Evolutionary conservation across 2,888 invertebrate species (phyloP).

Genomic region (Eupeodes latifasciatus): DNA sequence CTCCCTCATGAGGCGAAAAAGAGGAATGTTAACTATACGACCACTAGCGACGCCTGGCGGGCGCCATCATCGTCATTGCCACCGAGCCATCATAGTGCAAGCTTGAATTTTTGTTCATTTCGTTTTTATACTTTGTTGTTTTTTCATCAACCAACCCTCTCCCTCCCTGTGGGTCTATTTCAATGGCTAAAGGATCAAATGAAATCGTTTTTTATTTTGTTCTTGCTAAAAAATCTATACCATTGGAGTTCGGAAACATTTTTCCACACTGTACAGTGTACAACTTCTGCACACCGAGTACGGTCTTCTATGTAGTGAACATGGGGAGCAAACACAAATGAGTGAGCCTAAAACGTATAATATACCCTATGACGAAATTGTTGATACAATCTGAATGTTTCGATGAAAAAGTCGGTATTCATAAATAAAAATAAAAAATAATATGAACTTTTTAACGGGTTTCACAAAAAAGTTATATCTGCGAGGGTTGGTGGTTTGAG

Average conservation of each 20-base stretch:
- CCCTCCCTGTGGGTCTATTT: constrained; percentile 35
- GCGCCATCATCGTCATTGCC: background rate
- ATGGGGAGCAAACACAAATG: background rate
- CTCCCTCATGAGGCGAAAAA: background rate
- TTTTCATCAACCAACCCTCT: constrained; percentile 28
- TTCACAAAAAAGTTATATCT: background rate
- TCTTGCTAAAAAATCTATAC: constrained; percentile 1
- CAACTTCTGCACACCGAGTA: background rate
- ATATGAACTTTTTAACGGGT: background rate
- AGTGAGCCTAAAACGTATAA: constrained; percentile 3
- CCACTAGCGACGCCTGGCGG: background rate
- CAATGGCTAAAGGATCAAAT: constrained; percentile 19
- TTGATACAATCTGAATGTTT: constrained; percentile 55
- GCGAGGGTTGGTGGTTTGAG: background rate
- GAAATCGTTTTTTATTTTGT: background rate
- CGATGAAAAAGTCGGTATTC: background rate
- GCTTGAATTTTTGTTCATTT: constrained; percentile 8
- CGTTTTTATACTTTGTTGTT: background rate
- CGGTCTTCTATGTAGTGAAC: background rate
- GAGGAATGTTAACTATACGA: background rate
- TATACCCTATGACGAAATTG: constrained; percentile 37
- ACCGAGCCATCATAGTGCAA: background rate
- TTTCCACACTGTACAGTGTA: constrained; percentile 17
- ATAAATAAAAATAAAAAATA: too few species aligned
- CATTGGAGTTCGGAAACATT: background rate